Evolutionary conservation across 1,140 invertebrate species (phyloP), one percentile per base, ranked within the genome.

Genomic region (Halesus radiatus): DNA sequence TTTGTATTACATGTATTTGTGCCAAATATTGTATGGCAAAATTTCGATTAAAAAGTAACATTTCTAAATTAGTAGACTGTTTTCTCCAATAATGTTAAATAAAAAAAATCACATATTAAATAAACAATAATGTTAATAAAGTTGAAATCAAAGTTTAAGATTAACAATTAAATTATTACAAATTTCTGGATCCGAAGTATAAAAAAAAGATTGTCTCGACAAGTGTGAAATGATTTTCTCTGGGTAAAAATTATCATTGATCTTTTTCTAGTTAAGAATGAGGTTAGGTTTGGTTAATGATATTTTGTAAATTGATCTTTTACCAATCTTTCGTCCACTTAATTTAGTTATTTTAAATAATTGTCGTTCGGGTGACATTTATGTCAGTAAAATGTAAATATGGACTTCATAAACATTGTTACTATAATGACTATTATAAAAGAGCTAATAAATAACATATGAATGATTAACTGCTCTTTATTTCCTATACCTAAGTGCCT

Each of bases 381-480:
- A 50, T 70, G 66, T 70, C 37, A 50, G 29, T 50, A 70, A 58
- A 58, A 58, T 78, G 76, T 78, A 78, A 68, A 78, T 78, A 78
- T 78, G 50, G 22, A 70, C 50, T 78, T 56, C 68, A 78, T 60
- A 58, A 79, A 68, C 78, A 81, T 78, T 75, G 70, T 82, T 79
- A 82, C 78, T 50, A 80, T 78, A 77, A 82, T 82, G 66, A 82
- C 54, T 77, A 82, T 77, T 29, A 75, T 82, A 76, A 82, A 80
- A 82, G 66, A 76, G 75, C 78, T 82, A 82, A 82, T 82, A 82
- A 80, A 82, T 75, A 78, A 82, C 81, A 82, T 82, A 82, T 80
- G 81, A 83, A 83, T 80, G 79, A 80, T 79, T 76, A 45, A 76
- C 72, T 79, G 50, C 76, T 80, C 75, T 73, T 83, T 80, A 83